Evolutionary conservation across 1,140 invertebrate species (phyloP), one percentile per base, ranked within the genome.

Genomic region (Heliconius nattereri): DNA sequence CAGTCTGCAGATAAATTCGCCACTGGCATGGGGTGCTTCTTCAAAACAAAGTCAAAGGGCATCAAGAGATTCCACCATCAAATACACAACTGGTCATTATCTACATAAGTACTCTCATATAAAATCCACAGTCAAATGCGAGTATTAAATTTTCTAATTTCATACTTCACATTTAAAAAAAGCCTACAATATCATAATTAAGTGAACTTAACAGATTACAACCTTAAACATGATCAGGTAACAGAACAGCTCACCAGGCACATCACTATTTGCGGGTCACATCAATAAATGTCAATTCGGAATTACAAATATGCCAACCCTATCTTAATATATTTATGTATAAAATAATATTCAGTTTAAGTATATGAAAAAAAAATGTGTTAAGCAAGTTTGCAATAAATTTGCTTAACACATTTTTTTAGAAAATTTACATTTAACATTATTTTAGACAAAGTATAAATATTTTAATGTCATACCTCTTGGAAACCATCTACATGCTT

Each of bases 21-120:
- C 49, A 20, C 16, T 20, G 49, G 49, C 19, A 20, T 52, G 1
- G 60, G 26, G 16, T 66, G 26, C 60, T 29, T 66, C 26, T 66
- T 66, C n/a, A 29, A 66, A 66, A 66, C 60, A 23, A 66, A 26
- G 60, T 66, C 23, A 26, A 66, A 6, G 71, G 76, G 70, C 77
- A 72, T 78, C 76, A 54, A 85, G 84, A 85, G 82, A 85, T 85
- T 85, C 84, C 81, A 60, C 78, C 73, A 77, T 85, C 81, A 85
- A 79, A 82, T 84, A 83, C 45, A 71, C 71, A 73, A 16, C 23
- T 66, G 60, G 60, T 29, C 26, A 29, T 13, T 29, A 66, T 29
- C 60, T 70, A 71, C 26, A 76, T 83, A 83, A 81, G 80, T 81
- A 84, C 80, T 81, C 78, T 66, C 60, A 23, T 66, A 29, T 66